Base-by-base conservation (phyloP, 92 coral and sea anemone genomes). In the Blastomussa wellsi region DNA sequence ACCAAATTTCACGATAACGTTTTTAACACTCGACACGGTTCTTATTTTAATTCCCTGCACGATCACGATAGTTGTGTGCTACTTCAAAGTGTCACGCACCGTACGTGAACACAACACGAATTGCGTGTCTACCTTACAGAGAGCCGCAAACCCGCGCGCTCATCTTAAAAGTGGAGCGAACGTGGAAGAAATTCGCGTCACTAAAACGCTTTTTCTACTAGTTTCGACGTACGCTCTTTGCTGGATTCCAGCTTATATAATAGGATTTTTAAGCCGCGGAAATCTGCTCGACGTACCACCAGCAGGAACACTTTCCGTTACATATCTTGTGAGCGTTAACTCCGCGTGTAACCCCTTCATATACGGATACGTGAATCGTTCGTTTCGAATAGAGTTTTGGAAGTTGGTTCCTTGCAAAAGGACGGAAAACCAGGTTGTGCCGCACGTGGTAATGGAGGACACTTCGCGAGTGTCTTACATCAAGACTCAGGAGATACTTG, bases 271-370 rank as follows among this genome's bases (percentile, higher is more conserved):
- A 52, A 72, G 86, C 73, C 86, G 79, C 28, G 86, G 86, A 39
- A 74, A 83, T 28, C 24, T 83, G 26, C 72, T 83, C n/a, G 0
- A n/a, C 42, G 74, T 83, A 39, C 24, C 86, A 0, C 64, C 28
- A 35, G 80, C 29, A 17, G 86, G 70, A 11, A 59, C 86, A 1
- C 72, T 83, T 41, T 70, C 35, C 12, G 80, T 83, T 26, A 53
- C 86, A 2, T 83, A 51, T 83, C 86, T 83, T 38, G 86, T 83
- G 41, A 73, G 71, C 5, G 72, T 83, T 6, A 83, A 83, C 72
- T 83, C 86, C 17, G 80, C 86, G 53, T 72, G 79, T 74, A 83
- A 83, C 39, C 86, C 86, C 26, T 73, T 83, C 80, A 83, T 83
- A 53, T 83, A 83, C 26, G 86, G 86, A 29, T 72, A 72, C 79